Base-by-base conservation (phyloP, 2,888 invertebrate genomes). In the Mayetiola destructor region DNA sequence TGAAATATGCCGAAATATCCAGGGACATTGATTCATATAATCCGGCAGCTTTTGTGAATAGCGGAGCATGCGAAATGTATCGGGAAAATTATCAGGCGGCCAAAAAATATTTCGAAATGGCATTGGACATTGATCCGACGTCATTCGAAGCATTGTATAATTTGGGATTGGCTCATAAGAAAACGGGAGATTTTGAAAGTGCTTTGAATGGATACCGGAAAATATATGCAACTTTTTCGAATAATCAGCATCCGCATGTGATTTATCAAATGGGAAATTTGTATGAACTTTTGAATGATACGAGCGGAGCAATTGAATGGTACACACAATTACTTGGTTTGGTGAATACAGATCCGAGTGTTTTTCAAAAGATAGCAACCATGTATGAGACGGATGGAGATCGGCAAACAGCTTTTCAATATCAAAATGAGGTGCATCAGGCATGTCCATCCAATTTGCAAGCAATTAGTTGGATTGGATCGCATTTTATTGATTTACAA, bases 371-470 rank as follows among this genome's bases (percentile, higher is more conserved):
- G 67, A 78, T 96, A 57, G 97, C 94, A 0, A 84, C 88, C 65
- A 79, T 97, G 65, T 92, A 90, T 68, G 92, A 92, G 65, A 82
- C 80, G 59, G 82, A 88, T 65, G 93, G 91, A 2, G 97, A 99
- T 72, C 84, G 90, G 63, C 88, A 89, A 64, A 88, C 88, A 68
- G 90, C 92, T 0, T 70, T 69, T 61, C 70, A 71, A 57, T 71
- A 70, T 61, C 69, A 68, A 56, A 69, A 69, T 35, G 71, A 72
- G 59, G 70, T 70, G 0, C 70, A 68, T 61, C 67, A 68, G 55
- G 66, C 71, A 29, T 70, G 70, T 60, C 72, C 71, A 23, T 69
- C 69, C 59, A 68, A 70, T 65, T 66, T 69, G 57, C 80, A 82
- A 54, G 87, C 89, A 1, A 85, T 92, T 61, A 87, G 89, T 66